Conservation (phyloP, 1,140 invertebrate genomes). For the Epicauta chinensis region DNA sequence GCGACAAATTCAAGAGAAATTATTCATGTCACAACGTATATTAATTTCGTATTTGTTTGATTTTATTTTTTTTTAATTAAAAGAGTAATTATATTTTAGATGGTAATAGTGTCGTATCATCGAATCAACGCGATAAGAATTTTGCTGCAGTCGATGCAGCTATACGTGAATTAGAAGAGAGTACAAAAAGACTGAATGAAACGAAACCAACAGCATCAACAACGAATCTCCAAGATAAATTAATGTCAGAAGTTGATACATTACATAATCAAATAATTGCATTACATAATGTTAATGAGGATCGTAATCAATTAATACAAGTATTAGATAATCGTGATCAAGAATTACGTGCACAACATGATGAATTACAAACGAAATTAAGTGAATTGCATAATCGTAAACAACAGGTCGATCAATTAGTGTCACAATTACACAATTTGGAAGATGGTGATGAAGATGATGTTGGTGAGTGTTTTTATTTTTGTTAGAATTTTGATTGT, state of each 20-base stretch:
- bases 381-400: slow-evolving; percentile 42
- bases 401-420: slow-evolving; percentile 40
- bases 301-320: slow-evolving; percentile 34
- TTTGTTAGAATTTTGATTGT: too few species aligned
- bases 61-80: not conserved
- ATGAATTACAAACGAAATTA: slow-evolving; percentile 39
- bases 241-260: slow-evolving; percentile 28
- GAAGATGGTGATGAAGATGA: slow-evolving; percentile 35
- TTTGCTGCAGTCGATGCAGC: slow-evolving; percentile 17
- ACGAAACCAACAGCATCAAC: slow-evolving; percentile 9
- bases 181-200: slow-evolving; percentile 25
- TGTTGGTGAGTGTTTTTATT: slow-evolving; percentile 21
- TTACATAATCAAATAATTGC: slow-evolving; percentile 35
- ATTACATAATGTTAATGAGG: slow-evolving; percentile 34
- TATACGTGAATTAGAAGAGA: slow-evolving; percentile 31
- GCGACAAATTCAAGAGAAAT: slow-evolving; percentile 35
- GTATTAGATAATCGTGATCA: slow-evolving; percentile 39
- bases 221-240: slow-evolving; percentile 22
- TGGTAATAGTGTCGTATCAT: too few species aligned
- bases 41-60: not conserved
- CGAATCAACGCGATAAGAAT: slow-evolving; percentile 11
- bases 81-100: not conserved
- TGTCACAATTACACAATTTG: slow-evolving; percentile 37
- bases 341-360: slow-evolving; percentile 37
- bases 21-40: slow-evolving; percentile 19